Conservation (phyloP, 2,888 invertebrate species). For the Alloplasta piceator region DNA sequence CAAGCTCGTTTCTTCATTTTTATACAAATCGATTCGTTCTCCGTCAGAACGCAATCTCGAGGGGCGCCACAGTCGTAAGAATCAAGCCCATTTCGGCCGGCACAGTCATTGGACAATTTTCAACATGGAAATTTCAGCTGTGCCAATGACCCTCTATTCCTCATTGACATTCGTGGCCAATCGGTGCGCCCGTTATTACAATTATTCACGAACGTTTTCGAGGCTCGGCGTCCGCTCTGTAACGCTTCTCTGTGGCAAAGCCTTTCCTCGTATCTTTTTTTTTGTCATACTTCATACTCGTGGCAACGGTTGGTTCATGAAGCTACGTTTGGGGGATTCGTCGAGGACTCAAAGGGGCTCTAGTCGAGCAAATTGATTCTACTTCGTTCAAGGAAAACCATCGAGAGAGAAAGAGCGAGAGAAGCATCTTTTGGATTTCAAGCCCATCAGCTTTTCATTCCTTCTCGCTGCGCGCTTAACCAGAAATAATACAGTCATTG, state of each 20-base stretch:
- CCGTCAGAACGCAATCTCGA: constrained; percentile 47
- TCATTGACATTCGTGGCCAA: no score
- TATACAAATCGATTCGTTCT: constrained; percentile 63
- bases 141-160: no score
- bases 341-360: constrained; percentile 64
- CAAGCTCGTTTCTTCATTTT: constrained; percentile 59
- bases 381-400: constrained; percentile 58
- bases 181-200: neutral
- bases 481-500: constrained; percentile 9
- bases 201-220: neutral
- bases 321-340: constrained; percentile 63
- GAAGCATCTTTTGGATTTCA: constrained; percentile 12
- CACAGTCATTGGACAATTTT: constrained; percentile 25
- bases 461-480: neutral
- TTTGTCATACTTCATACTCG: constrained; percentile 46
- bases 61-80: neutral
- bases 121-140: neutral
- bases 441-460: constrained; percentile 16
- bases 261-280: constrained; percentile 66
- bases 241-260: constrained; percentile 59
- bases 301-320: constrained; percentile 7
- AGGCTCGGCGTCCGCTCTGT: constrained; percentile 45
- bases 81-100: neutral
- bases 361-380: constrained; percentile 66
- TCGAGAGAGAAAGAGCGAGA: constrained; percentile 22